Conservation (phyloP, 2,797 vertebrate species). For the Catharus ustulatus region DNA sequence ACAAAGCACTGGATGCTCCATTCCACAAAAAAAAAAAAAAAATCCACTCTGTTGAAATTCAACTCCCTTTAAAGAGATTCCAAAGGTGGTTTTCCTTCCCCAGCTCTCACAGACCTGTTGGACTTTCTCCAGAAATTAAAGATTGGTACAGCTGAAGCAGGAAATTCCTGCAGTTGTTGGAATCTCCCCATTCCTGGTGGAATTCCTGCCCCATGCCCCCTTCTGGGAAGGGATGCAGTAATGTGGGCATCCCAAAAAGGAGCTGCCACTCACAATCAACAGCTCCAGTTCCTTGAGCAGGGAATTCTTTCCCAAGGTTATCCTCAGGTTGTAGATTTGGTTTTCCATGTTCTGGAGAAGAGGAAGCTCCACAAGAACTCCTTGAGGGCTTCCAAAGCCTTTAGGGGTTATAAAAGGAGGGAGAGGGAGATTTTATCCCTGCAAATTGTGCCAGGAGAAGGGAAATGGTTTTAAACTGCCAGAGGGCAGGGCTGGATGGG, state of each 20-base stretch:
- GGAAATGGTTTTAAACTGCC: background rate
- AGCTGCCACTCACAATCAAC: background rate
- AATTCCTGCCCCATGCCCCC: background rate
- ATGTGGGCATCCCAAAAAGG: background rate
- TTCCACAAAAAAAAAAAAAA: background rate
- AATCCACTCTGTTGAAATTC: background rate
- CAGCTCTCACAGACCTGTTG: background rate
- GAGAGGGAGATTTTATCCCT: background rate
- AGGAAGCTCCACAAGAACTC: background rate
- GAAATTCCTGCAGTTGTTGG: background rate
- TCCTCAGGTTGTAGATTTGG: background rate
- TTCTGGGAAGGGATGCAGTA: background rate
- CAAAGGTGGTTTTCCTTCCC: background rate
- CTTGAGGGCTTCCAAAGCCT: background rate
- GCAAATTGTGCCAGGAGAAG: background rate
- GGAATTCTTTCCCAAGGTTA: background rate
- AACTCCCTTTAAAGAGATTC: background rate
- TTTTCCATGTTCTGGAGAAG: background rate
- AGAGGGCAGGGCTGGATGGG: background rate
- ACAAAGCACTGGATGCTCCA: background rate
- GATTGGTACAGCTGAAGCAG: background rate
- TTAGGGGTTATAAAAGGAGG: background rate
- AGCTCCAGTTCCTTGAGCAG: background rate
- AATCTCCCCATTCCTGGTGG: background rate
- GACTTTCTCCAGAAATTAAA: background rate